Conservation (phyloP, 1,140 invertebrate genomes). For the Gerris buenoi region DNA sequence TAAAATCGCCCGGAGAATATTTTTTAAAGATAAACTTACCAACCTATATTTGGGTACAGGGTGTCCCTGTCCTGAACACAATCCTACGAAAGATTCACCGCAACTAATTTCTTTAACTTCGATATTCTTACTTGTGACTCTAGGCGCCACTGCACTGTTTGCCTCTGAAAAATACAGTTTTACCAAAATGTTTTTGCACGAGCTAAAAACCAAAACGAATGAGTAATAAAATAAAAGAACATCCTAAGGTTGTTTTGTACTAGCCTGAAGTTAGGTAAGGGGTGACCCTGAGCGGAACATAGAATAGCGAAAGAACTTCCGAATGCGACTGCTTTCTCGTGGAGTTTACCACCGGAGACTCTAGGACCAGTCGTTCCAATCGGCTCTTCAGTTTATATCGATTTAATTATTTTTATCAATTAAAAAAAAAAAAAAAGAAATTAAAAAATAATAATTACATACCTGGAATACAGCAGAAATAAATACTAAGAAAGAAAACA, state of each 20-base stretch:
- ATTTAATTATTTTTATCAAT: too few relatives aligned
- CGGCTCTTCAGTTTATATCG: slow-evolving; percentile 41
- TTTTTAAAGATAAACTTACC: background rate
- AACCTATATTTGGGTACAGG: slow-evolving; percentile 49
- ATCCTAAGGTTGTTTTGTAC: too few relatives aligned
- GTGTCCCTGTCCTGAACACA: slow-evolving; percentile 34
- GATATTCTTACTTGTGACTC: slow-evolving; percentile 31
- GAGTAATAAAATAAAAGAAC: too few relatives aligned
- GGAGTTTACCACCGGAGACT: slow-evolving; percentile 39
- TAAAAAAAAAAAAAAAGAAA: too few relatives aligned
- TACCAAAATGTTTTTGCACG: too few relatives aligned
- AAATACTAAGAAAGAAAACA: too few relatives aligned
- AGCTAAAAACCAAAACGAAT: too few relatives aligned
- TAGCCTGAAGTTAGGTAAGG: slow-evolving; percentile 25
- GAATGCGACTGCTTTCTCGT: slow-evolving; percentile 33
- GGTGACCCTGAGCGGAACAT: slow-evolving; percentile 44
- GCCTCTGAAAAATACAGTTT: slow-evolving; percentile 33
- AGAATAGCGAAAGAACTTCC: slow-evolving; percentile 35
- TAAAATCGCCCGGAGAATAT: background rate
- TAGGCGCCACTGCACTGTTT: slow-evolving; percentile 32
- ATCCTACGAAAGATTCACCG: slow-evolving; percentile 28
- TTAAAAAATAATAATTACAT: too few relatives aligned
- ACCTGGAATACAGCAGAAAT: too few relatives aligned
- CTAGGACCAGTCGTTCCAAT: slow-evolving; percentile 49
- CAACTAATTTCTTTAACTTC: slow-evolving; percentile 29